A percentile compares a stretch with the other conserved stretches of the same genome.
phyloP scores from a whole-genome alignment of 2,888 invertebrate species.

The Opisthograptis luteolata region DNA sequence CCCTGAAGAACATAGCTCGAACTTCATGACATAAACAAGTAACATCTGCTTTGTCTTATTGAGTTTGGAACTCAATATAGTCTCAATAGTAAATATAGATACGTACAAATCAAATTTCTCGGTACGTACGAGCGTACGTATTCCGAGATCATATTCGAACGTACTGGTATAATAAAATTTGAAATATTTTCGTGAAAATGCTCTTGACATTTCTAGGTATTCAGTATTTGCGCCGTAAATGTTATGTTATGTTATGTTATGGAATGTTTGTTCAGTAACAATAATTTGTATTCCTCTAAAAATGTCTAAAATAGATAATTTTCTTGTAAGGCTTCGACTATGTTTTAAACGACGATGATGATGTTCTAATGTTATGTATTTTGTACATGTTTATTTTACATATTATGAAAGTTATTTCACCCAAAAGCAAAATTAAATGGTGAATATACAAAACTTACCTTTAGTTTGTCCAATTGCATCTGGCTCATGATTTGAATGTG shows the following conservation, averaged over 20 bases:
- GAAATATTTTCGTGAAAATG: slow-evolving; percentile 22
- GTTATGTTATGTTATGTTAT: neutral
- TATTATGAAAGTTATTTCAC: too few species aligned
- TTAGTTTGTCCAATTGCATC: too few species aligned
- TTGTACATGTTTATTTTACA: too few species aligned
- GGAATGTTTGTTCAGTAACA: neutral
- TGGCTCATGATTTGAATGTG: too few species aligned
- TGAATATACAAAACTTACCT: too few species aligned
- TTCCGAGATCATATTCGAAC: slow-evolving; percentile 27
- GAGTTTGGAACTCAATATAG: slow-evolving; percentile 73
- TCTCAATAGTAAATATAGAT: slow-evolving; percentile 61
- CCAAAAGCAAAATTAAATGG: too few species aligned
- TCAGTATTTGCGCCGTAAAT: neutral
- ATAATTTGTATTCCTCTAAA: too few species aligned
- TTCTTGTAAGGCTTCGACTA: too few species aligned
- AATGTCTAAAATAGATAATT: too few species aligned
- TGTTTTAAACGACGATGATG: too few species aligned
- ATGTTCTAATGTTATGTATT: too few species aligned
- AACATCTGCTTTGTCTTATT: slow-evolving; percentile 77
- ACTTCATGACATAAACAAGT: slow-evolving; percentile 70
- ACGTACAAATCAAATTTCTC: slow-evolving; percentile 52
- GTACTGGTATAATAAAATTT: slow-evolving; percentile 29
- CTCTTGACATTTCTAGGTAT: slow-evolving; percentile 6
- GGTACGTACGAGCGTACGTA: slow-evolving; percentile 30
- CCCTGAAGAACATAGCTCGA: slow-evolving; percentile 32